These are phyloP conservation scores for Phocides pigmalion DNA, from an alignment of 1,140 invertebrate genomes.

Conservation along the genomic window DNA sequence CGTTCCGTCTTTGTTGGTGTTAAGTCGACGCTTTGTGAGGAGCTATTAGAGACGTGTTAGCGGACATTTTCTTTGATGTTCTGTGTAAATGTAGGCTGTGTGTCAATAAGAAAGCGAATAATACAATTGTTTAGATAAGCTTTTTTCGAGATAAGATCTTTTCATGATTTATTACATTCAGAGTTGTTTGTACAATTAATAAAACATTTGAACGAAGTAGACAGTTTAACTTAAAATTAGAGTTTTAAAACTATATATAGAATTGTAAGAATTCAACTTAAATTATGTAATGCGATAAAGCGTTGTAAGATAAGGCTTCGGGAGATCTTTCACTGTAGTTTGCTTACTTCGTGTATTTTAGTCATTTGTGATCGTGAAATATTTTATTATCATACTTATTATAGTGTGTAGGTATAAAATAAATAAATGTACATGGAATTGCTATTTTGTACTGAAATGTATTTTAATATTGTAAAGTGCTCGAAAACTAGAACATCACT, in stretches of 20 bases:
- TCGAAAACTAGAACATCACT: background rate
- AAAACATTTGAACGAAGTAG: too few species aligned
- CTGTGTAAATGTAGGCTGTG: slow-evolving; percentile 4
- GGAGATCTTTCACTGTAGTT: too few species aligned
- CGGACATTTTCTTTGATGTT: slow-evolving; percentile 4
- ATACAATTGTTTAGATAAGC: background rate
- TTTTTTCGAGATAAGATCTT: background rate
- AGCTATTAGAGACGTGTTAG: slow-evolving; percentile 10
- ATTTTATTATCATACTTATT: too few species aligned
- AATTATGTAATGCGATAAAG: too few species aligned
- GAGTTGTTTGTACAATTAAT: too few species aligned
- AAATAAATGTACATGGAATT: background rate
- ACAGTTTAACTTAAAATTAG: too few species aligned
- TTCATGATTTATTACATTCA: too few species aligned
- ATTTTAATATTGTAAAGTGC: slow-evolving; percentile 21
- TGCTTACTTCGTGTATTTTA: too few species aligned
- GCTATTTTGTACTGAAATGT: background rate
- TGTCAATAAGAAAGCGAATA: slow-evolving; percentile 6
- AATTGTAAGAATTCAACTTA: too few species aligned
- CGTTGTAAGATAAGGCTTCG: too few species aligned
- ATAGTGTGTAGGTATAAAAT: background rate
- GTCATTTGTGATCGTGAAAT: too few species aligned
- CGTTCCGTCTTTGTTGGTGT: slow-evolving; percentile 12
- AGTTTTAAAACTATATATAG: too few species aligned
- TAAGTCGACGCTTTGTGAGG: slow-evolving; percentile 13